These are phyloP conservation scores for Dendrophyllia cribrosa DNA, from an alignment of 64 coral and sea anemone species.

Conservation along the genomic window DNA sequence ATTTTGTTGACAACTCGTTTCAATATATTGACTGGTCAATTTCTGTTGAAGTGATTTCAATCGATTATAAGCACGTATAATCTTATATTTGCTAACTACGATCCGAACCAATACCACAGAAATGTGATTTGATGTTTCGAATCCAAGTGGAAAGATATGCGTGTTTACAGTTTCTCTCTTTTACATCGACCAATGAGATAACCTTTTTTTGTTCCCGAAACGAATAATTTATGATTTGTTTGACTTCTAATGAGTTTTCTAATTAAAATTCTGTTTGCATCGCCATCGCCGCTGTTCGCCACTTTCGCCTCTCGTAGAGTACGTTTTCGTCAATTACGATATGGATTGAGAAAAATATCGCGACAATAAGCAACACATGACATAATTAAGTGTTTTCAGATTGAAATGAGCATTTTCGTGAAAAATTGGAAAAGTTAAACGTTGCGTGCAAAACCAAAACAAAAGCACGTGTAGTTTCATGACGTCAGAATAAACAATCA, in stretches of 20 bases:
- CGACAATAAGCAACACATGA: background rate
- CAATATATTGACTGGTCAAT: too few species aligned
- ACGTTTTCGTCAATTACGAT: background rate
- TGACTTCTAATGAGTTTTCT: background rate
- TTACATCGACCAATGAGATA: background rate
- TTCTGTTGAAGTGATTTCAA: too few species aligned
- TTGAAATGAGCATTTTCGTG: too few species aligned
- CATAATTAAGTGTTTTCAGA: too few species aligned
- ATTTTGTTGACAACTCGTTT: background rate
- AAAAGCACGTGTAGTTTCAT: background rate
- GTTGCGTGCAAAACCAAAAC: too few species aligned
- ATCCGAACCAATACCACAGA: too few species aligned
- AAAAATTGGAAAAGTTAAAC: background rate
- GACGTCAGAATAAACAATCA: background rate
- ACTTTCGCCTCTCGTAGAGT: too few species aligned
- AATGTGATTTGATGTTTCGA: background rate
- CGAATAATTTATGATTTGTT: slow-evolving; percentile 6
- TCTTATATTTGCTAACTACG: too few species aligned
- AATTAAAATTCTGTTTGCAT: too few species aligned
- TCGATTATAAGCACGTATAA: too few species aligned
- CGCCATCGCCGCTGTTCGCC: too few species aligned
- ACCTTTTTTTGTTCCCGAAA: background rate
- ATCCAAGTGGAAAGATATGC: background rate
- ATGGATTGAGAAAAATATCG: background rate
- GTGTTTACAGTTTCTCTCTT: background rate